These are phyloP conservation scores for Graptemys geographica DNA, from an alignment of 2,797 vertebrate genomes.

Conservation along the genomic window DNA sequence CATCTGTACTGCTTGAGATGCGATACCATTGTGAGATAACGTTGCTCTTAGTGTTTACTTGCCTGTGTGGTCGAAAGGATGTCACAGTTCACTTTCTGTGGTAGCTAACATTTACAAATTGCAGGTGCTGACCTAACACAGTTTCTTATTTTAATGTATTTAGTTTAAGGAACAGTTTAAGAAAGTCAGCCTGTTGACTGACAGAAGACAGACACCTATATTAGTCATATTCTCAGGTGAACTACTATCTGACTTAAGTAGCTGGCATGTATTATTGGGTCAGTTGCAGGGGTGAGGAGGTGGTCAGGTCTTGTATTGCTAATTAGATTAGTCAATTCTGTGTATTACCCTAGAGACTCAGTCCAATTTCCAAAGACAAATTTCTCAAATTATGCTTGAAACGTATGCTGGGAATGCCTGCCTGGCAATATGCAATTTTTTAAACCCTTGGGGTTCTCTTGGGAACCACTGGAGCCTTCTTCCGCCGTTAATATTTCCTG, in stretches of 20 bases:
- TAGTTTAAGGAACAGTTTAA: background rate
- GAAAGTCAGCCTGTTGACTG: background rate
- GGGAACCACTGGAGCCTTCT: no score
- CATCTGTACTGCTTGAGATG: background rate
- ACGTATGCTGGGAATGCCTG: background rate
- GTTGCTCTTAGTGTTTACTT: background rate
- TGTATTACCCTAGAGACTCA: background rate
- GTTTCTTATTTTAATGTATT: background rate
- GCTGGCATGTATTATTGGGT: background rate
- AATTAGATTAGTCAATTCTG: background rate
- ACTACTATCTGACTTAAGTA: background rate
- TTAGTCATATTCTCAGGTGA: background rate
- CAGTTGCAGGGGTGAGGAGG: background rate
- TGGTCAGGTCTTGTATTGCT: background rate
- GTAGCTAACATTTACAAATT: background rate
- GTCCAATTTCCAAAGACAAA: background rate
- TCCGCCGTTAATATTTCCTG: background rate
- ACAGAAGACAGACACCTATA: background rate
- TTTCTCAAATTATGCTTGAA: background rate
- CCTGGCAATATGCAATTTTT: background rate
- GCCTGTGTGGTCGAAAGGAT: background rate
- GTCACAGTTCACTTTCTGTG: fast-evolving
- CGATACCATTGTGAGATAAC: fast-evolving
- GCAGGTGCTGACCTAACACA: background rate
- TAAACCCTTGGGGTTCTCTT: background rate